A percentile compares a stretch with the other conserved stretches of the same genome.
These are phyloP conservation scores for Macquaria australasica DNA, from an alignment of 2,113 vertebrate species.

Conservation along the genomic window DNA sequence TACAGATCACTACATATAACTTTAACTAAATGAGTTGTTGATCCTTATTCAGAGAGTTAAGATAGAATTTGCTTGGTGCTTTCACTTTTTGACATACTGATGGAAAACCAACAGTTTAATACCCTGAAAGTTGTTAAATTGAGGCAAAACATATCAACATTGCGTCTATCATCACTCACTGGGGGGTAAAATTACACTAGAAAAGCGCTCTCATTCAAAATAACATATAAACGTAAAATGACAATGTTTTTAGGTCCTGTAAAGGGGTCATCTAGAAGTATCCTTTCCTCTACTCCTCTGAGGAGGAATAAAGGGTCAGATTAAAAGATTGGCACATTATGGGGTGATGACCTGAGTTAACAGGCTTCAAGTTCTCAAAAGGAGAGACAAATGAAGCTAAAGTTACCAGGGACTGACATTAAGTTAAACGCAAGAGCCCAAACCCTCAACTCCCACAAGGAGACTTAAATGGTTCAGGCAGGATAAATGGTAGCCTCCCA, in stretches of 20 bases:
- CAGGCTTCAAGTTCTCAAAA: constrained; percentile 20
- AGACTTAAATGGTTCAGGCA: constrained; percentile 57
- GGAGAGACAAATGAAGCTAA: constrained; percentile 60
- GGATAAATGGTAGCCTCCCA: constrained; percentile 70
- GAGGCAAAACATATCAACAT: constrained; percentile 7
- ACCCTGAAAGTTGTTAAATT: neutral
- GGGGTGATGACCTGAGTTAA: constrained; percentile 54
- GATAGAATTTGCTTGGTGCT: neutral
- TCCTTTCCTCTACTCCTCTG: constrained; percentile 37
- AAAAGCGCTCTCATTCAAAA: constrained; percentile 17
- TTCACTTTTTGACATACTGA: neutral
- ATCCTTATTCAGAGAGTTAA: neutral
- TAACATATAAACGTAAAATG: constrained; percentile 25
- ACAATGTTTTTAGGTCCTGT: constrained; percentile 21
- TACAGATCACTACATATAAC: neutral
- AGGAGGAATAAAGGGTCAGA: constrained; percentile 37
- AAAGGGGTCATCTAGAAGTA: constrained; percentile 19
- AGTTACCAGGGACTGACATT: constrained; percentile 60
- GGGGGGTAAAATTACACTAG: neutral
- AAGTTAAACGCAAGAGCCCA: constrained; percentile 41
- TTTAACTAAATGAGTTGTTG: neutral
- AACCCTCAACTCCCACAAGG: constrained; percentile 59
- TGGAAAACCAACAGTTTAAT: neutral
- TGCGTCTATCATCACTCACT: constrained; percentile 19
- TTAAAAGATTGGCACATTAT: constrained; percentile 53